These are phyloP conservation scores for Tethea ocularis DNA, from an alignment of 2,888 invertebrate genomes.

Conservation along the genomic window DNA sequence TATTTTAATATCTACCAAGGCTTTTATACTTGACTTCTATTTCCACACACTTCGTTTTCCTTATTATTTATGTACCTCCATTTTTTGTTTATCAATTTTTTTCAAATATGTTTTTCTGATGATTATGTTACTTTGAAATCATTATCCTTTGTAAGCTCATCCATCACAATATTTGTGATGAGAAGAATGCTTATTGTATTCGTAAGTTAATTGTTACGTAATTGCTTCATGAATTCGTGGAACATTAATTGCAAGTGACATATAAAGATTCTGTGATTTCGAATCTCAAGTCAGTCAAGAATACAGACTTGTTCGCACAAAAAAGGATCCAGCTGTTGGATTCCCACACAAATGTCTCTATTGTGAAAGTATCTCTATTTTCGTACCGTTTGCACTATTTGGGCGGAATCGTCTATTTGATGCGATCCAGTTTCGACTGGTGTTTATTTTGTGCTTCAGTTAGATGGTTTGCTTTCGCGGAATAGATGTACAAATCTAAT, in stretches of 20 bases:
- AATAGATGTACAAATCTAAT: constrained; percentile 18
- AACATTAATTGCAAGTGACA: background rate
- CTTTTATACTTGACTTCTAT: background rate
- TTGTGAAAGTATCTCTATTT: constrained; percentile 28
- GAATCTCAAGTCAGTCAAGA: constrained; percentile 10
- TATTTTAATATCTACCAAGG: background rate
- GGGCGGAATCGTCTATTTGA: constrained; percentile 12
- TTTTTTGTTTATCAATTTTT: background rate
- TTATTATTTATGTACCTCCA: background rate
- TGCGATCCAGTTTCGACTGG: constrained; percentile 19
- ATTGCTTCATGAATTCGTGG: background rate
- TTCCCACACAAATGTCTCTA: constrained; percentile 15
- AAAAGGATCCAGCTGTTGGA: constrained; percentile 12
- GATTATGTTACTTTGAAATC: background rate
- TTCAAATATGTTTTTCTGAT: background rate
- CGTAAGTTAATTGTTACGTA: background rate
- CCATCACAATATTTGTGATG: background rate
- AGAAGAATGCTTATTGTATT: background rate
- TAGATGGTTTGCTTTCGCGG: constrained; percentile 16
- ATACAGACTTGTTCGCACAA: constrained; percentile 5
- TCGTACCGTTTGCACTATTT: constrained; percentile 15
- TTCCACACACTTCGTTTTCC: background rate
- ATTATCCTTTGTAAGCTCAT: background rate
- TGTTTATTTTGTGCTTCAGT: constrained; percentile 19
- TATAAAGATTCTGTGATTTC: background rate